Base-by-base conservation (phyloP, 2,797 vertebrate species). In the Thripadectes ignobilis region DNA sequence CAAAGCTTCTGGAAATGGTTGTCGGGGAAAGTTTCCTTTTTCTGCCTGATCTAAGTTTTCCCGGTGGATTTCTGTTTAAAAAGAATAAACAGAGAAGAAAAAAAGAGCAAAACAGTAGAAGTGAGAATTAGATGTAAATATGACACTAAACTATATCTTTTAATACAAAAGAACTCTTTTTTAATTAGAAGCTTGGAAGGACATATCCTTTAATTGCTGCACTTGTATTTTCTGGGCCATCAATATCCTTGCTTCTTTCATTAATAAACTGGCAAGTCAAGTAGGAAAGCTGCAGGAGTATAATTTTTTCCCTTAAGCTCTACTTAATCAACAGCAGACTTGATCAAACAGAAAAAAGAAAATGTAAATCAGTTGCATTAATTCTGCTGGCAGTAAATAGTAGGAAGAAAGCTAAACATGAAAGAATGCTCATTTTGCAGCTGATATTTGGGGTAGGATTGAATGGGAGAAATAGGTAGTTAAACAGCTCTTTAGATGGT, bases 211-310 rank as follows among this genome's bases (percentile, higher is more conserved):
- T 98, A 98, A 98, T 97, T 98, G 98, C 97, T 97, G 96, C 85
- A 85, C 96, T 97, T 97, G 97, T 98, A 96, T 94, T 97, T 97
- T 98, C 97, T 96, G 94, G 97, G 94, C 97, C 97, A 98, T 98
- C 98, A 97, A 97, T 98, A 98, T 97, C 68, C 45, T 95, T 96
- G 92, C 96, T 97, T 97, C 97, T 98, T 98, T 98, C 97, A 98
- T 98, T 98, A 98, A 98, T 98, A 98, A 98, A 98, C 97, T 97
- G 97, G 98, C 97, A 97, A 97, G 97, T 97, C 95, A 95, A 97
- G 97, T 97, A 97, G 94, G 96, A 97, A 97, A 97, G 95, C 97
- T 85, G 96, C 93, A 87, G 92, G 95, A 97, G 95, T 92, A 93
- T 97, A 94, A 93, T 92, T 96, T 96, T 97, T 95, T 95, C 96